A percentile compares a stretch with the other conserved stretches of the same genome.
These are phyloP conservation scores for Carcinoscorpius rotundicauda DNA, from an alignment of 1,140 invertebrate species.

Conservation along the genomic window DNA sequence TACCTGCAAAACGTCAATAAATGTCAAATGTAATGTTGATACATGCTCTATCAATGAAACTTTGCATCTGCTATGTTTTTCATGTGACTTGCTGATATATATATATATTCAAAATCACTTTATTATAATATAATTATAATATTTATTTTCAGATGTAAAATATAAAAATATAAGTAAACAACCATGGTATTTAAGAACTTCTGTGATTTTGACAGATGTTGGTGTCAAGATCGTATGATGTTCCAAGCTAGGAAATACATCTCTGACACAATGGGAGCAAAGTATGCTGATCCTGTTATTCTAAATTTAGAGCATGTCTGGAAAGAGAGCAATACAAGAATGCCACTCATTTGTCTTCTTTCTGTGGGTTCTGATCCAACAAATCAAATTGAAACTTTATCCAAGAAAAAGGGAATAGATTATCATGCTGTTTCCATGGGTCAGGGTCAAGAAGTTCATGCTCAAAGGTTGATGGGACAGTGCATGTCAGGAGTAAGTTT, in stretches of 20 bases:
- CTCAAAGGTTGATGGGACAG: slow-evolving; percentile 32
- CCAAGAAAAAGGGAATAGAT: slow-evolving; percentile 33
- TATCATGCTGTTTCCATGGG: slow-evolving; percentile 37
- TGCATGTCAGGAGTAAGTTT: slow-evolving; percentile 27
- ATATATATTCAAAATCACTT: too few species aligned
- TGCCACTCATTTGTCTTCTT: slow-evolving; percentile 35
- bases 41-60: too few species aligned
- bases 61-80: too few species aligned
- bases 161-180: too few species aligned
- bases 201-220: slow-evolving; percentile 22
- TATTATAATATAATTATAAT: too few species aligned
- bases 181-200: background rate
- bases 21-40: too few species aligned
- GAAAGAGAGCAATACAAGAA: slow-evolving; percentile 31
- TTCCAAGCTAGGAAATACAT: slow-evolving; percentile 37
- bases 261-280: slow-evolving; percentile 32
- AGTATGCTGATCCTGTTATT: slow-evolving; percentile 37
- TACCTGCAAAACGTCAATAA: too few species aligned
- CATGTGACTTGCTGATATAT: too few species aligned
- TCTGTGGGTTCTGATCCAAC: slow-evolving; percentile 40
- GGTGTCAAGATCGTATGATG: slow-evolving; percentile 38
- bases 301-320: slow-evolving; percentile 37
- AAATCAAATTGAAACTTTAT: slow-evolving; percentile 35
- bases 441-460: slow-evolving; percentile 40
- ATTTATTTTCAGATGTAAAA: too few species aligned